Percentiles rank a stretch among this genome's conserved stretches.
Conservation (phyloP, 2,113 vertebrate genomes). For the Erythrolamprus reginae region DNA sequence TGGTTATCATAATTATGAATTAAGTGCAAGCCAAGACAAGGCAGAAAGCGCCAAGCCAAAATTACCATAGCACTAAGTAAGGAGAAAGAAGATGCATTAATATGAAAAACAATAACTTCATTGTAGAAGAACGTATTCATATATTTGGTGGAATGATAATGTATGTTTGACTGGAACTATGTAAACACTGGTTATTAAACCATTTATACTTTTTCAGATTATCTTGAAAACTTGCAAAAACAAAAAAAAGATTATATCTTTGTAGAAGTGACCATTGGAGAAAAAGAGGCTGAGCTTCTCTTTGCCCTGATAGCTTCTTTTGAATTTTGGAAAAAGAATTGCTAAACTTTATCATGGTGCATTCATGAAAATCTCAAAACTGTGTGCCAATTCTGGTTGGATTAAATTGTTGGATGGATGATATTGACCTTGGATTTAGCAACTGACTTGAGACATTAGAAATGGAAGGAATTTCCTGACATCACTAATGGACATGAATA, state of each 20-base stretch:
- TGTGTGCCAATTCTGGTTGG: background rate
- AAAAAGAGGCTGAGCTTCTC: background rate
- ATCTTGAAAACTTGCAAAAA: background rate
- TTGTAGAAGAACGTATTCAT: background rate
- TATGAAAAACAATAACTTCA: background rate
- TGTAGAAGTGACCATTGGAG: background rate
- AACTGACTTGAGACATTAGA: background rate
- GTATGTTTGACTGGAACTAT: background rate
- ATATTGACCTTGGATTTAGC: background rate
- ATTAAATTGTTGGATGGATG: background rate
- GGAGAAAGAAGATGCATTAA: background rate
- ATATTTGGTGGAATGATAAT: background rate
- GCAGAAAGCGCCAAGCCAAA: background rate
- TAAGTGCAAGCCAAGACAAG: background rate
- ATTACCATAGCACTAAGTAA: background rate
- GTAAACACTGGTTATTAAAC: background rate
- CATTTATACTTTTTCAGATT: background rate
- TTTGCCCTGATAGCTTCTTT: background rate
- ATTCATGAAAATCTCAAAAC: background rate
- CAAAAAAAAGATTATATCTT: background rate
- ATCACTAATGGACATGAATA: background rate
- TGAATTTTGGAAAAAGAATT: background rate
- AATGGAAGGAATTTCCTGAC: background rate
- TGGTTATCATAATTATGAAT: background rate
- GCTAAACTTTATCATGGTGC: background rate